A percentile compares a stretch with the other conserved stretches of the same genome.
These are phyloP conservation scores for Tapera naevia DNA, from an alignment of 2,797 vertebrate species.

Conservation along the genomic window DNA sequence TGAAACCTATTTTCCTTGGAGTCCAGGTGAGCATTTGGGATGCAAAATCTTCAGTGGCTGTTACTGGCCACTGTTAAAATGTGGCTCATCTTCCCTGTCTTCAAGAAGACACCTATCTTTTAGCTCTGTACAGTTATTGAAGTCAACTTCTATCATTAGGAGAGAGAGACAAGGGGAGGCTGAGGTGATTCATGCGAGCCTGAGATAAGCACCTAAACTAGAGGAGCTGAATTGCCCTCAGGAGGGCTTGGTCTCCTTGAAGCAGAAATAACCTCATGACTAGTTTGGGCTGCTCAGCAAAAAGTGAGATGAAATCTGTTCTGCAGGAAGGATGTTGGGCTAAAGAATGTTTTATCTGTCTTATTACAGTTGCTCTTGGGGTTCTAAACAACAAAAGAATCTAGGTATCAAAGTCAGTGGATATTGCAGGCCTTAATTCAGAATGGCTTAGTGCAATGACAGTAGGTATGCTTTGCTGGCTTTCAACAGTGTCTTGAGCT, in stretches of 20 bases:
- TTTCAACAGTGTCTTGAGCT: background rate
- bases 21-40: background rate
- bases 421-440: background rate
- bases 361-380: background rate
- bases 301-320: background rate
- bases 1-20: background rate
- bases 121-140: background rate
- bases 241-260: background rate
- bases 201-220: conserved; percentile 9
- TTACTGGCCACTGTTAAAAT: background rate
- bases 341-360: background rate
- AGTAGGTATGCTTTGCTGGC: background rate
- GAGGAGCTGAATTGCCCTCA: background rate
- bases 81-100: background rate
- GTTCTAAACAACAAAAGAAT: background rate
- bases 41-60: background rate
- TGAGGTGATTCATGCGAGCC: background rate
- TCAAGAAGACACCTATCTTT: background rate
- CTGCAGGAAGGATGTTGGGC: background rate
- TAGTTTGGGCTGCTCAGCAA: background rate
- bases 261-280: conserved; percentile 25
- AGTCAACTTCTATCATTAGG: background rate
- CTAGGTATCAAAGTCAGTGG: background rate
- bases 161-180: background rate
- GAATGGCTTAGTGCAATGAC: background rate